phyloP scores from a whole-genome alignment of 2,113 vertebrate species.

The Tyto alba region DNA sequence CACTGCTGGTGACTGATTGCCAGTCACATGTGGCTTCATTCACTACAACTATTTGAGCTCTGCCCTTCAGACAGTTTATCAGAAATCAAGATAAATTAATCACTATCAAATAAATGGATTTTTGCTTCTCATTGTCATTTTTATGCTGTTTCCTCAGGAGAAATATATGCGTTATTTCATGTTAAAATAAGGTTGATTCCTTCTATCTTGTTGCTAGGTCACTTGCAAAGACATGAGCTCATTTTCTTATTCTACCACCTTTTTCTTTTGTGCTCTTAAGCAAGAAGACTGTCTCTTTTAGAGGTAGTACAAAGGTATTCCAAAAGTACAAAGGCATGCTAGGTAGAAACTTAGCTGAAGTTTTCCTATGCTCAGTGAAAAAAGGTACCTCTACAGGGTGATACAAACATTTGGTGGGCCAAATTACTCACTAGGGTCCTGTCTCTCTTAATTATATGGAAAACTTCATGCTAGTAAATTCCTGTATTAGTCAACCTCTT shows the following conservation, averaged over 20 bases:
- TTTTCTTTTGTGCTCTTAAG: neutral
- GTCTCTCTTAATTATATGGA: neutral
- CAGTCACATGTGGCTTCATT: neutral
- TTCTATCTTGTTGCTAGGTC: neutral
- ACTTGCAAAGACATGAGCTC: neutral
- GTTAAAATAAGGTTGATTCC: neutral
- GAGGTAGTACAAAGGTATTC: neutral
- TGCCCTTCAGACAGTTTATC: neutral
- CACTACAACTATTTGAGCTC: neutral
- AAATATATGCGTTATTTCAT: neutral
- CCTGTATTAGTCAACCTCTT: neutral
- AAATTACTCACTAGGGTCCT: neutral
- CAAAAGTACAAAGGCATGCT: neutral
- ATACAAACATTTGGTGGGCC: neutral
- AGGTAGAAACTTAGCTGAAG: neutral
- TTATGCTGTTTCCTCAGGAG: neutral
- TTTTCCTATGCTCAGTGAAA: neutral
- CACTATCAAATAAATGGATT: neutral
- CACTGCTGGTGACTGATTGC: fast-evolving
- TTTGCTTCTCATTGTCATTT: neutral
- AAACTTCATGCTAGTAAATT: neutral
- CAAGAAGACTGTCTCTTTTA: neutral
- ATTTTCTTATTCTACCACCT: neutral
- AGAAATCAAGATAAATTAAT: neutral
- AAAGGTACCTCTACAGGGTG: neutral